A percentile compares a stretch with the other conserved stretches of the same genome.
phyloP scores from a whole-genome alignment of 1,140 invertebrate species.

The Rhyzopertha dominica region DNA sequence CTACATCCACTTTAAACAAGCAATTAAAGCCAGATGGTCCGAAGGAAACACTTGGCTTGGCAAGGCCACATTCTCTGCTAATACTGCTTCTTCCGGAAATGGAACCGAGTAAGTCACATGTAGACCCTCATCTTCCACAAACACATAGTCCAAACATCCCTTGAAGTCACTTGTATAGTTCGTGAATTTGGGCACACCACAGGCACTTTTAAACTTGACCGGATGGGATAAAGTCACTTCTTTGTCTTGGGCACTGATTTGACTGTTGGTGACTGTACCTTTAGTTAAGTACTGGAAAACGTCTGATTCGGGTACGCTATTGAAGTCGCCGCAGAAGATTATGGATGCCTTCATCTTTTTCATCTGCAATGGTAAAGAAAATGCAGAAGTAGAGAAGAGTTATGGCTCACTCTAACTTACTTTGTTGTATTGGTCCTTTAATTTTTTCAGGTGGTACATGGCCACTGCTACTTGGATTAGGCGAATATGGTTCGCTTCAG shows the following conservation, averaged over 20 bases:
- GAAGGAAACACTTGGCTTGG: slow-evolving; percentile 87
- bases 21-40: slow-evolving; percentile 85
- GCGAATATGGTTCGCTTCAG: slow-evolving; percentile 83
- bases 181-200: slow-evolving; percentile 73
- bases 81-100: slow-evolving; percentile 71
- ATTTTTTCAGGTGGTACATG: slow-evolving; percentile 55
- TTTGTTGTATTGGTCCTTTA: slow-evolving; percentile 48
- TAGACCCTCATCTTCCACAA: slow-evolving; percentile 65
- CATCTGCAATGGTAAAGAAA: slow-evolving; percentile 46
- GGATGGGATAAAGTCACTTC: slow-evolving; percentile 14
- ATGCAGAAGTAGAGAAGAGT: slow-evolving; percentile 1
- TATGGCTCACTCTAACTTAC: slow-evolving; percentile 38
- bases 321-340: slow-evolving; percentile 82
- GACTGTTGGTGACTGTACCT: slow-evolving; percentile 57
- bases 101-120: slow-evolving; percentile 69
- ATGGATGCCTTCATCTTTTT: slow-evolving; percentile 54
- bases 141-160: slow-evolving; percentile 92
- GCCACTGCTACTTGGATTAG: slow-evolving; percentile 68
- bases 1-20: slow-evolving; percentile 69
- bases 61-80: slow-evolving; percentile 68
- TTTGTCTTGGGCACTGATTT: slow-evolving; percentile 67
- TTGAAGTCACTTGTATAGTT: slow-evolving; percentile 81
- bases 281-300: slow-evolving; percentile 72
- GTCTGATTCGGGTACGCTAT: slow-evolving; percentile 76
- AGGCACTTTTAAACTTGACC: slow-evolving; percentile 63